Evolutionary conservation across 2,797 vertebrate genomes (phyloP).

Genomic region (Chelon auratus): DNA sequence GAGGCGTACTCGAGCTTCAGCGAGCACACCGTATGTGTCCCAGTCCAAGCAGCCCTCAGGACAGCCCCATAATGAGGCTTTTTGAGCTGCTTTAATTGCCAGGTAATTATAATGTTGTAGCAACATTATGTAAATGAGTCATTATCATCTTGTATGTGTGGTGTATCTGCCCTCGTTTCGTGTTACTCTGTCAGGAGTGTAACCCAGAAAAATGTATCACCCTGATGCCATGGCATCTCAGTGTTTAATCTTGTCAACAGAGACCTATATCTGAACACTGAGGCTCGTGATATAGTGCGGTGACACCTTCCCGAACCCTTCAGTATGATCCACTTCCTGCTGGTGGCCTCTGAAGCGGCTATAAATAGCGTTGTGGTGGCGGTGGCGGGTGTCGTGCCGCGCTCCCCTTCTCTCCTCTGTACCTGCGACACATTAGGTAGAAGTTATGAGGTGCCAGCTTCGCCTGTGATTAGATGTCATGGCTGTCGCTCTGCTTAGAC

Average conservation of each 20-base stretch:
- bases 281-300: conserved; percentile 68
- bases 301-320: conserved; percentile 76
- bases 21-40: conserved; percentile 44
- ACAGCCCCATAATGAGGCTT: conserved; percentile 78
- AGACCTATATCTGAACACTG: conserved; percentile 67
- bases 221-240: conserved; percentile 46
- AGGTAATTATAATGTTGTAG: conserved; percentile 81
- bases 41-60: conserved; percentile 68
- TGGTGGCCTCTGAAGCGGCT: conserved; percentile 74
- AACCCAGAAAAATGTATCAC: conserved; percentile 65
- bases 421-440: conserved; percentile 75
- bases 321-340: conserved; percentile 76
- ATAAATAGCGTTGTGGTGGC: conserved; percentile 72
- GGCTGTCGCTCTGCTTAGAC: conserved; percentile 89
- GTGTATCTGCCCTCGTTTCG: conserved; percentile 71
- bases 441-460: conserved; percentile 87
- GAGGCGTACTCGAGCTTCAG: background rate
- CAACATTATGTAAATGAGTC: conserved; percentile 80
- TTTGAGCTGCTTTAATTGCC: conserved; percentile 81
- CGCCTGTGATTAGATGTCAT: conserved; percentile 91
- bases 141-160: conserved; percentile 71
- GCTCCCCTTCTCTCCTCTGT: conserved; percentile 59
- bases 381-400: conserved; percentile 25
- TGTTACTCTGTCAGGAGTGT: conserved; percentile 66
- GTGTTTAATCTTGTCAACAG: conserved; percentile 72